Evolutionary conservation across 2,113 vertebrate genomes (phyloP).

Genomic region (Nibea albiflora): DNA sequence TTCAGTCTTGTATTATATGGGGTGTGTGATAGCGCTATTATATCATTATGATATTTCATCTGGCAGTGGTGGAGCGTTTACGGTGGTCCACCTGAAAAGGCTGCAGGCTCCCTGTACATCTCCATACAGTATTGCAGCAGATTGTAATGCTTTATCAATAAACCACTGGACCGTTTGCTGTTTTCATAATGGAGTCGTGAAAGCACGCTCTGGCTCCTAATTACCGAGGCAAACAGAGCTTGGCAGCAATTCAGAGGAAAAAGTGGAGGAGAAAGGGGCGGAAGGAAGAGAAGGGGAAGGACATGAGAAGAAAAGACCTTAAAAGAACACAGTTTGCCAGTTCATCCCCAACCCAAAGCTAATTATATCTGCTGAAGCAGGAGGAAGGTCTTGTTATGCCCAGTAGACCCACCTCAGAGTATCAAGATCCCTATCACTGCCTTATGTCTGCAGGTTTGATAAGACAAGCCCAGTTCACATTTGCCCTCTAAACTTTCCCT

Average conservation of each 20-base stretch:
- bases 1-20: conserved; percentile 62
- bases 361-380: conserved; percentile 71
- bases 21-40: conserved; percentile 73
- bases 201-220: conserved; percentile 82
- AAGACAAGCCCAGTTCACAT: conserved; percentile 59
- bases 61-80: conserved; percentile 48
- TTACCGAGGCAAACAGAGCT: conserved; percentile 83
- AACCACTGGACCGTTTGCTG: conserved; percentile 84
- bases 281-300: conserved; percentile 49
- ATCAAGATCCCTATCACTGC: conserved; percentile 64
- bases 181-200: conserved; percentile 87
- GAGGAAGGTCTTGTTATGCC: conserved; percentile 65
- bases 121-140: conserved; percentile 78
- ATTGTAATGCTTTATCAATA: conserved; percentile 87
- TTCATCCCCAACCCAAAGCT: conserved; percentile 68
- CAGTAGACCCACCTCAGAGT: conserved; percentile 67
- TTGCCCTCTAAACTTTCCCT: conserved; percentile 67
- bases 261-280: conserved; percentile 57
- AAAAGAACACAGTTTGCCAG: conserved; percentile 61
- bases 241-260: conserved; percentile 78
- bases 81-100: conserved; percentile 75
- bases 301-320: conserved; percentile 56
- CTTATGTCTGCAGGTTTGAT: conserved; percentile 65
- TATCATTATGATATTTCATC: conserved; percentile 80
- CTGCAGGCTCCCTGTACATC: conserved; percentile 76